Evolutionary conservation across 2,888 invertebrate genomes (phyloP).

Genomic region (Therioaphis trifolii): DNA sequence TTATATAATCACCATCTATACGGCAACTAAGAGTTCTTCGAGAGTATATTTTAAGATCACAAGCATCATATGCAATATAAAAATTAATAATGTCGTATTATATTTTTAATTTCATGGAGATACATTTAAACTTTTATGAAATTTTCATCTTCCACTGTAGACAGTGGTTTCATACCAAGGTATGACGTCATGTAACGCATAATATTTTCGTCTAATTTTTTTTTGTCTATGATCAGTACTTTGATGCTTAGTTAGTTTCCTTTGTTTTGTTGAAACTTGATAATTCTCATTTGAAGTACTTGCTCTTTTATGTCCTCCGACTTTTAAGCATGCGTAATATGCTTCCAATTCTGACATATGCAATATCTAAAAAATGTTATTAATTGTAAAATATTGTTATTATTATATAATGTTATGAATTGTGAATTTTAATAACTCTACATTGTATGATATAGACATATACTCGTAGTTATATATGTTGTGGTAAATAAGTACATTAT

Average conservation of each 20-base stretch:
- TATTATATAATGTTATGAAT: too few relatives aligned
- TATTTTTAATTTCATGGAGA: too few relatives aligned
- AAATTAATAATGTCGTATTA: too few relatives aligned
- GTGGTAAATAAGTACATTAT: too few relatives aligned
- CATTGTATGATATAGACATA: too few relatives aligned
- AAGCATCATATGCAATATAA: too few relatives aligned
- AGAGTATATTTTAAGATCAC: too few relatives aligned
- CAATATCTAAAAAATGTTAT: slow-evolving; percentile 1
- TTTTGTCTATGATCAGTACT: neutral
- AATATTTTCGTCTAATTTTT: neutral
- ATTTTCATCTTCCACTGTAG: neutral
- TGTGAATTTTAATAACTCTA: too few relatives aligned
- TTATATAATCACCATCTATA: too few relatives aligned
- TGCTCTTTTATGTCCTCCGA: neutral
- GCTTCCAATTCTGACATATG: neutral
- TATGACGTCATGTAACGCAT: slow-evolving; percentile 15
- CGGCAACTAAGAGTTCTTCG: too few relatives aligned
- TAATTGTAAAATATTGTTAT: neutral
- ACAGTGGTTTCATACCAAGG: slow-evolving; percentile 6
- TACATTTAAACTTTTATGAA: slow-evolving; percentile 20
- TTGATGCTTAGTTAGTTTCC: too few relatives aligned
- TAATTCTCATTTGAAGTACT: neutral
- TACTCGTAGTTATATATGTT: too few relatives aligned
- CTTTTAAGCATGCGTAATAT: neutral
- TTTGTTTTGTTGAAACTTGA: neutral